Conservation (phyloP, 2,797 vertebrate species). For the Catamblyrhynchus diadema region DNA sequence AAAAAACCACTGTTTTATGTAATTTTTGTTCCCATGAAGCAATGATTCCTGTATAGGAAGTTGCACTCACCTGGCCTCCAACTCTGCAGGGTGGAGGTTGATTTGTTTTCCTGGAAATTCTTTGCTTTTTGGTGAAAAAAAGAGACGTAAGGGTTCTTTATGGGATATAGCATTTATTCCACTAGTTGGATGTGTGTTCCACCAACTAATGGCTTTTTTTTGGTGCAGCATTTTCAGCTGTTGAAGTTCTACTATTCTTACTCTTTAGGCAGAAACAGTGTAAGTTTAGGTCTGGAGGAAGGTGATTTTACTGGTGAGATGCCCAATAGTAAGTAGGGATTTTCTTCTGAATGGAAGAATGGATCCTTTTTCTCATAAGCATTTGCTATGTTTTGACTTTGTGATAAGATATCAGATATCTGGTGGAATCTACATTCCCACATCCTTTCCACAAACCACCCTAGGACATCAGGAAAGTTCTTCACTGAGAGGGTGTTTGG, state of each 20-base stretch:
- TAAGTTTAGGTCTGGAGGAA: not conserved
- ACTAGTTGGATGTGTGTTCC: not conserved
- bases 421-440: not conserved
- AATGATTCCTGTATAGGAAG: not conserved
- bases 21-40: not conserved
- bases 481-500: rapidly evolving
- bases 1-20: not conserved
- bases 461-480: not conserved
- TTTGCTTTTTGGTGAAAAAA: not conserved
- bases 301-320: not conserved
- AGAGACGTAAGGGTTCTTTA: not conserved
- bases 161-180: not conserved
- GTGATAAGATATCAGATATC: not conserved
- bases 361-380: not conserved
- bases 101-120: not conserved
- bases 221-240: not conserved
- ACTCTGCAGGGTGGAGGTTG: not conserved
- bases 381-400: not conserved
- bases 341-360: not conserved
- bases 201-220: not conserved
- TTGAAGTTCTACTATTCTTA: not conserved
- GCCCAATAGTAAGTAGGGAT: rapidly evolving
- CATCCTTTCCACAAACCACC: not conserved
- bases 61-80: not conserved
- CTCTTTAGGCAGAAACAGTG: not conserved